Base-by-base conservation (phyloP, 2,797 vertebrate species). In the Distichodus sexfasciatus region DNA sequence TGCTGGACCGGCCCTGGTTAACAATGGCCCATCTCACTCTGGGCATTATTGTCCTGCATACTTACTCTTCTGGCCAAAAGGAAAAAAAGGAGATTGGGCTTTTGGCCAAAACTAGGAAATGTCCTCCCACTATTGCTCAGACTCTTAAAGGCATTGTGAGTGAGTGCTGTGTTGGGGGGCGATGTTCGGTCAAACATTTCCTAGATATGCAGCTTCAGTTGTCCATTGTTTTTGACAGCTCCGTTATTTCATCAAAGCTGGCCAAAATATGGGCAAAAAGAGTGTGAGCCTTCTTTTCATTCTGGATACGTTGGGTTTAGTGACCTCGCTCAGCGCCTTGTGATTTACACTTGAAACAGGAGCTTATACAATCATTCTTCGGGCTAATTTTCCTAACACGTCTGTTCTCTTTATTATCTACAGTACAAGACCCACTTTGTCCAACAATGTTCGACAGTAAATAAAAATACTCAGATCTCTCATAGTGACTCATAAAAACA, bases 1-100 rank as follows among this genome's bases (percentile, higher is more conserved):
- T 51, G 58, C 53, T 43, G 60, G 71, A 72, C 53, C 41, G 60
- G 66, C 54, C 66, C 61, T 60, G 51, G 48, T n/a, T 51, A 76
- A 74, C 74, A 79, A 62, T 71, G 44, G 67, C 65, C 57, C 19
- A 47, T 50, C 74, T 77, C 76, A 85, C 78, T 85, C 78, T 81
- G 79, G 78, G 81, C 81, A 76, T 84, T 78, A 85, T 87, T 89
- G 85, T 88, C 75, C 82, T 79, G 66, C 47, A 47, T 50, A 63
- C 66, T 74, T 69, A 60, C 35, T 66, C 41, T 78, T 75, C 54
- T 71, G 67, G 60, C 71, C 38, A 58, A 57, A 78, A 81, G 77
- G 75, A 84, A 83, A 74, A 62, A n/a, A 72, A n/a, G n/a, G n/a
- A n/a, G 76, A 57, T 66, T 76, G 79, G 75, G 82, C 78, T 62